A percentile compares a stretch with the other conserved stretches of the same genome.
Conservation (phyloP, 2,797 vertebrate species). For the Coreius guichenoti region DNA sequence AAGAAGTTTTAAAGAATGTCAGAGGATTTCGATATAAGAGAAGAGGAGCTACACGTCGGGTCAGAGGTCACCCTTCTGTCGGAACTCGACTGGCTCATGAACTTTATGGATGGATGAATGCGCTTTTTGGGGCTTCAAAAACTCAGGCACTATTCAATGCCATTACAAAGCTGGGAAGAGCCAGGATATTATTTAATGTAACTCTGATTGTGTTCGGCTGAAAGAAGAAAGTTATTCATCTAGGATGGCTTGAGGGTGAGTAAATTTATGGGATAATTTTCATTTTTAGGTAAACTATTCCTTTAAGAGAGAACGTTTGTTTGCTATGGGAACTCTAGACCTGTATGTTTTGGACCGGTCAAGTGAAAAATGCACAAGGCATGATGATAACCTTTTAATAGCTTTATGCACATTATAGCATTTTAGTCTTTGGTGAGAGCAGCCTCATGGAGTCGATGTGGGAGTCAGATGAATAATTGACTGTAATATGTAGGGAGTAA, state of each 20-base stretch:
- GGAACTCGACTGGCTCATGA: too few species aligned
- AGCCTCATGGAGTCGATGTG: neutral
- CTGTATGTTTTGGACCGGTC: neutral
- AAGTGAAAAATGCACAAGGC: neutral
- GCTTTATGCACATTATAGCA: neutral
- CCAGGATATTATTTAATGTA: neutral
- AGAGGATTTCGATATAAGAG: too few species aligned
- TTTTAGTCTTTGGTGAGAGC: neutral
- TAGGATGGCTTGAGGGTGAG: neutral
- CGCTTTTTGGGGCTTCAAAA: neutral
- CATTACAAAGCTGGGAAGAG: neutral
- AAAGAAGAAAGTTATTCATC: neutral
- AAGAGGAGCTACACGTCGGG: too few species aligned
- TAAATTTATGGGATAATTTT: neutral
- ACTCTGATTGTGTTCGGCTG: neutral
- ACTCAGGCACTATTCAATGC: too few species aligned
- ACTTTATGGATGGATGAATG: too few species aligned
- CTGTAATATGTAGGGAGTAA: conserved; percentile 19
- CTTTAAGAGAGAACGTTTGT: neutral
- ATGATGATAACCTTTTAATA: neutral
- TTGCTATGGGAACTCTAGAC: neutral
- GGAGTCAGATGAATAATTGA: conserved; percentile 15
- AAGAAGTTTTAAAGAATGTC: too few species aligned
- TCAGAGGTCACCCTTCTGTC: too few species aligned
- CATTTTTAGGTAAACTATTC: too few species aligned